A percentile compares a stretch with the other conserved stretches of the same genome.
Conservation (phyloP, 2,888 invertebrate genomes). For the Yponomeuta sedellus region DNA sequence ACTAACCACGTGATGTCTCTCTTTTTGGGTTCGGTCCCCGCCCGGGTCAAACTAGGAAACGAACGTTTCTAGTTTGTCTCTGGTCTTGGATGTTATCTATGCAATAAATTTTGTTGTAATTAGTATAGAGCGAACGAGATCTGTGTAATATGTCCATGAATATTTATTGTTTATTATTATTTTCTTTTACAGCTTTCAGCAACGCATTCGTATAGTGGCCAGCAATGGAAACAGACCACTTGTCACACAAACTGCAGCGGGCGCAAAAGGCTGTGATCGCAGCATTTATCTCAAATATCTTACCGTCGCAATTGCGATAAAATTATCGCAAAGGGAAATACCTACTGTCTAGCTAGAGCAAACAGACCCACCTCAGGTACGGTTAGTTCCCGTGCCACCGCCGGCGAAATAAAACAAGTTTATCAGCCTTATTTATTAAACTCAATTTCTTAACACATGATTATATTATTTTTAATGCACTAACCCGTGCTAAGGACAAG, state of each 20-base stretch:
- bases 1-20: background rate
- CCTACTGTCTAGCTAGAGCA: constrained; percentile 19
- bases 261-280: constrained; percentile 27
- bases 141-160: too few species aligned
- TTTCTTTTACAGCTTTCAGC: background rate
- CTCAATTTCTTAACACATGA: too few species aligned
- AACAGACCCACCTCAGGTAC: constrained; percentile 23
- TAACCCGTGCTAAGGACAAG: too few species aligned
- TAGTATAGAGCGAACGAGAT: too few species aligned
- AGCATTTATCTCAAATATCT: constrained; percentile 35
- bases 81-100: too few species aligned
- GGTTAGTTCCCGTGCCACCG: background rate
- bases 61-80: too few species aligned
- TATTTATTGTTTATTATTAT: too few species aligned
- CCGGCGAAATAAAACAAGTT: background rate
- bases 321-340: constrained; percentile 29
- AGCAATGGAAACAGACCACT: background rate
- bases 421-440: too few species aligned
- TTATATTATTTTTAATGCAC: too few species aligned
- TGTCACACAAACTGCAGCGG: background rate
- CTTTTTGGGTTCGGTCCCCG: too few species aligned
- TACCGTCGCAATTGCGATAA: constrained; percentile 38
- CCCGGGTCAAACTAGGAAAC: too few species aligned
- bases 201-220: background rate
- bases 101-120: too few species aligned